Evolutionary conservation across 1,140 invertebrate genomes (phyloP).

Genomic region (Trypoxylus dichotomus): DNA sequence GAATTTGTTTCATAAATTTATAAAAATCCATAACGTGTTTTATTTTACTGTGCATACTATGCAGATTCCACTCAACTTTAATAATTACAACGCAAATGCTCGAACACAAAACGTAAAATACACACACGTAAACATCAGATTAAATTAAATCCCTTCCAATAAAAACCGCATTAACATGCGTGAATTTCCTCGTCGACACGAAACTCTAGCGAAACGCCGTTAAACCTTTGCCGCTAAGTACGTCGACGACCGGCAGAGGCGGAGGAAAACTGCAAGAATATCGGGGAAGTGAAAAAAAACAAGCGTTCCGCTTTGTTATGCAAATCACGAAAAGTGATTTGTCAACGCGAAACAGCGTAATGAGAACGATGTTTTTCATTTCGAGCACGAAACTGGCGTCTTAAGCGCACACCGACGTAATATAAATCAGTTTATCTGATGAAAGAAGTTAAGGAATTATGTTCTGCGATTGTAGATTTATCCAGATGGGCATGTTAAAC

Average conservation of each 20-base stretch:
- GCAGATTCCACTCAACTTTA: too few species aligned
- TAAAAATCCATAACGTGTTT: too few species aligned
- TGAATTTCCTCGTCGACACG: neutral
- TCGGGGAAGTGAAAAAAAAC: neutral
- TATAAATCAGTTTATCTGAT: slow-evolving; percentile 4
- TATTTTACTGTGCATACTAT: too few species aligned
- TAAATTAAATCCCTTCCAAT: neutral
- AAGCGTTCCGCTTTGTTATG: neutral
- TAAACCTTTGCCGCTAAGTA: neutral
- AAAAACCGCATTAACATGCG: too few species aligned
- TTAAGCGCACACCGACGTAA: neutral
- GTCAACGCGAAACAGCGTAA: neutral
- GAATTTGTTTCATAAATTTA: too few species aligned
- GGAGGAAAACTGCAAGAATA: neutral
- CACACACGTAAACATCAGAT: neutral
- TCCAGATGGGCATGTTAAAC: too few species aligned
- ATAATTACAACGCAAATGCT: too few species aligned
- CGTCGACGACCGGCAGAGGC: neutral
- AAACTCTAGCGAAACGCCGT: neutral
- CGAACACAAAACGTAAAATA: too few species aligned
- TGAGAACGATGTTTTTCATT: neutral
- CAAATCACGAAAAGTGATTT: neutral
- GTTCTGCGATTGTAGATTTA: neutral
- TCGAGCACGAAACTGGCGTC: neutral
- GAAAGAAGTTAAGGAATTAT: neutral